Evolutionary conservation across 2,888 invertebrate genomes (phyloP).

Genomic region (Scaptomyza cyrtandrae): DNA sequence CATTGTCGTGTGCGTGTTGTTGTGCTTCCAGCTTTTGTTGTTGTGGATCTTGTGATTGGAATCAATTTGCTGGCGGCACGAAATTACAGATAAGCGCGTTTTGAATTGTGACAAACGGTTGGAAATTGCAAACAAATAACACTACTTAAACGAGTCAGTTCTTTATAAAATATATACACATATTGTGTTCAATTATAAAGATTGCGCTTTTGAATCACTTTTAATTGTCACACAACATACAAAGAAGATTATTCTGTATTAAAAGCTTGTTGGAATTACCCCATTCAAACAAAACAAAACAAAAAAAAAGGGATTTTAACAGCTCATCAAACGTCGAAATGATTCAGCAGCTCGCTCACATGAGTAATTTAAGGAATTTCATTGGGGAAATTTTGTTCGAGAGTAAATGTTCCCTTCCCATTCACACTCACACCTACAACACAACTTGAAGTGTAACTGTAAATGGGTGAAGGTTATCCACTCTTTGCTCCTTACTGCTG

Average conservation of each 20-base stretch:
- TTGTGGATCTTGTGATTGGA: neutral
- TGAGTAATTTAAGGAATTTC: slow-evolving; percentile 1
- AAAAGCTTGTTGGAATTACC: slow-evolving; percentile 1
- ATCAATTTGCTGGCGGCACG: slow-evolving; percentile 1
- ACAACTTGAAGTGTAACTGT: neutral
- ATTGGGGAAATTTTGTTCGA: neutral
- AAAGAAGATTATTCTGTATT: neutral
- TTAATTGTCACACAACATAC: neutral
- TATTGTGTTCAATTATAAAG: slow-evolving; percentile 1
- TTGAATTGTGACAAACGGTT: slow-evolving; percentile 24
- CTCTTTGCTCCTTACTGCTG: slow-evolving; percentile 38
- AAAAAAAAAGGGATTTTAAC: neutral
- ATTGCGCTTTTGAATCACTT: slow-evolving; percentile 1
- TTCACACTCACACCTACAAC: neutral
- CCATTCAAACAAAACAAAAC: neutral
- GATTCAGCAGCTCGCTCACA: neutral
- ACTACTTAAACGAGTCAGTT: neutral
- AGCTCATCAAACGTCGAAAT: neutral
- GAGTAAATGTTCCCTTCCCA: neutral
- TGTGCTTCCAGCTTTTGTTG: neutral
- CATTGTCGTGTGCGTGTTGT: neutral
- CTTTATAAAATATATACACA: neutral
- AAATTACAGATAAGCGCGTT: slow-evolving; percentile 49
- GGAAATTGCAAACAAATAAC: slow-evolving; percentile 10
- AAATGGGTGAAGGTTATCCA: slow-evolving; percentile 64